Percentiles rank a stretch among this genome's conserved stretches.
These are phyloP conservation scores for Numida meleagris DNA, from an alignment of 2,113 vertebrate species.

Conservation along the genomic window DNA sequence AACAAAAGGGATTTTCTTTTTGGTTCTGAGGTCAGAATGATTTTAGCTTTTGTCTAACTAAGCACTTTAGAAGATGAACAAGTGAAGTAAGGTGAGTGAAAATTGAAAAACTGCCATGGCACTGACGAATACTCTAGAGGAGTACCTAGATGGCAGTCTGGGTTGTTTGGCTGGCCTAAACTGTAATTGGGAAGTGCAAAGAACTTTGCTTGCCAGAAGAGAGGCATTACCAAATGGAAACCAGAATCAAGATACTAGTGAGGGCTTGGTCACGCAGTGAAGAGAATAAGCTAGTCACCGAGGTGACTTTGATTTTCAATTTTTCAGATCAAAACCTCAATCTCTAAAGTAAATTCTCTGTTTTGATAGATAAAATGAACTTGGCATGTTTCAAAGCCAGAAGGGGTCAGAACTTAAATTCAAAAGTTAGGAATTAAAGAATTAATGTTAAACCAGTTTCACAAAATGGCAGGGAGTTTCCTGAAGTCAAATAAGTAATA, in stretches of 20 bases:
- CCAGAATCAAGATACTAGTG: not conserved
- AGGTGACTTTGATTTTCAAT: not conserved
- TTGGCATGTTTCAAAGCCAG: not conserved
- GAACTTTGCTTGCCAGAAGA: not conserved
- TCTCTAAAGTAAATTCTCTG: not conserved
- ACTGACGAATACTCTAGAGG: not conserved
- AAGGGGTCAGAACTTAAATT: not conserved
- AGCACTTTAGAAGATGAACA: not conserved
- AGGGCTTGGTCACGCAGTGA: not conserved
- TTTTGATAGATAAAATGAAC: not conserved
- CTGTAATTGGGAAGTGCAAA: not conserved
- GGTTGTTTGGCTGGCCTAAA: fast-evolving
- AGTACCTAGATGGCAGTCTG: not conserved
- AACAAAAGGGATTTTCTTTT: not conserved
- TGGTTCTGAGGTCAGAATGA: fast-evolving
- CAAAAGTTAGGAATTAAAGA: not conserved
- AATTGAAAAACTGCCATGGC: not conserved
- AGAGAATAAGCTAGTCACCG: not conserved
- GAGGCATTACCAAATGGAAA: not conserved
- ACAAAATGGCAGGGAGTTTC: not conserved
- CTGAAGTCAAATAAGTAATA: not conserved
- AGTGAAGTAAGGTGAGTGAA: not conserved
- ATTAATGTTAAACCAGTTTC: not conserved
- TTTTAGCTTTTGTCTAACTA: not conserved
- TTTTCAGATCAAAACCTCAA: not conserved